Evolutionary conservation across 2,888 invertebrate genomes (phyloP).

Genomic region (Eupithecia abbreviata): DNA sequence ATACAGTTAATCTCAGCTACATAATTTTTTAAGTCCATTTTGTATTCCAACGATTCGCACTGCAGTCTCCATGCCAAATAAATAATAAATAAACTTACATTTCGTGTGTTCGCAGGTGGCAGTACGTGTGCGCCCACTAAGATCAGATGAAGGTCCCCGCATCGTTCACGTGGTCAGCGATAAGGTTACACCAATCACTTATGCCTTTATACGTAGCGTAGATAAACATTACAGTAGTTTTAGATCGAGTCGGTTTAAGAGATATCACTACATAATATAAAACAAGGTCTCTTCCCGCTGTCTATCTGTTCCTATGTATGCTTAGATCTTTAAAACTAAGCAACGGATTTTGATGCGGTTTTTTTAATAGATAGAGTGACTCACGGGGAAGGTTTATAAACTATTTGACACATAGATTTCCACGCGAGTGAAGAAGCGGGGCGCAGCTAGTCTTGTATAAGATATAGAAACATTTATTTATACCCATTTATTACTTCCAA

Average conservation of each 20-base stretch:
- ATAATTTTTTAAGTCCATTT: not conserved
- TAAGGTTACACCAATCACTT: slow-evolving; percentile 80
- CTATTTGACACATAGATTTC: too few relatives aligned
- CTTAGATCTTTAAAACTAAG: too few relatives aligned
- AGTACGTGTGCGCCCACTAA: slow-evolving; percentile 94
- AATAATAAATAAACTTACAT: slow-evolving; percentile 10
- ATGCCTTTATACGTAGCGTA: not conserved
- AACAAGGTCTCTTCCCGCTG: too few relatives aligned
- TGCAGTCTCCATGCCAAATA: not conserved
- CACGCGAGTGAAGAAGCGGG: too few relatives aligned
- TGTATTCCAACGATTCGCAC: not conserved
- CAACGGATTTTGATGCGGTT: too few relatives aligned
- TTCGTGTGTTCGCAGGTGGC: slow-evolving; percentile 87
- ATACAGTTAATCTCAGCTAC: not conserved
- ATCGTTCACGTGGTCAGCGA: slow-evolving; percentile 90
- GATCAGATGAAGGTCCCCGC: slow-evolving; percentile 89
- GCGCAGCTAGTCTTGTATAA: too few relatives aligned
- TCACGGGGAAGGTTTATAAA: too few relatives aligned
- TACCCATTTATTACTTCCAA: not conserved
- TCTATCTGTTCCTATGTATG: too few relatives aligned
- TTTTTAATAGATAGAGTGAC: too few relatives aligned
- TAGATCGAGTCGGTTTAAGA: slow-evolving; percentile 6
- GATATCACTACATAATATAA: not conserved
- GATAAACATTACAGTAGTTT: not conserved
- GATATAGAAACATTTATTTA: too few relatives aligned